Base-by-base conservation (phyloP, 2,113 vertebrate species). In the Syrrhaptes paradoxus region DNA sequence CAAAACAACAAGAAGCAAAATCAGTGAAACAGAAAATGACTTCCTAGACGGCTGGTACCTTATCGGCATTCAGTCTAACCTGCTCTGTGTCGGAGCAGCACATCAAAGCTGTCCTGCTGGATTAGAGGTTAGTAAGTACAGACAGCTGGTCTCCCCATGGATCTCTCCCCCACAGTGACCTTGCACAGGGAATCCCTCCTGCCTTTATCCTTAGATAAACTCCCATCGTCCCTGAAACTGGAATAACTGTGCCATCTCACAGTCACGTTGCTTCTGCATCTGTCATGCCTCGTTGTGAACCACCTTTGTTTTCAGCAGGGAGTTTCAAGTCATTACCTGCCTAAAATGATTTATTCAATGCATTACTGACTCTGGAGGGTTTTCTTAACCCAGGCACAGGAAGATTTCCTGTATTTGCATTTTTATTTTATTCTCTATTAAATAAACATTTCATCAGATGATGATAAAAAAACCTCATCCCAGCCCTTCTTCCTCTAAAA, bases 171-270 rank as follows among this genome's bases (percentile, higher is more conserved):
- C 28, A 62, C 70, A 51, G 82, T 91, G 95, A 91, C 90, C 87
- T 94, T 94, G 90, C 58, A n/a, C 26, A 38, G 88, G 91, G 94
- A 96, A 97, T 77, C 85, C 89, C 88, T 90, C 77, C 62, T 66
- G 86, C 68, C 78, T 59, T 83, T 96, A 94, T 96, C 97, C 97
- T 97, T 71, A 93, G 51, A 95, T 97, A 85, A 97, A 96, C 96
- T 96, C 96, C 83, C 51, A 4, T 93, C 66, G 1, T 87, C 83
- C 91, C 93, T 93, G 76, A 91, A 59, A 52, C n/a, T 12, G 48
- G 77, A 85, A n/a, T 89, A 95, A 85, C 80, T 52, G 85, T 95
- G 89, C 71, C 90, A 87, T 91, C 89, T 96, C 94, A 65, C 79
- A 97, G 91, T 88, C 87, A 71, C 18, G 31, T 54, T 92, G 90